phyloP scores from a whole-genome alignment of 2,888 invertebrate genomes.

The Sacculina carcini region DNA sequence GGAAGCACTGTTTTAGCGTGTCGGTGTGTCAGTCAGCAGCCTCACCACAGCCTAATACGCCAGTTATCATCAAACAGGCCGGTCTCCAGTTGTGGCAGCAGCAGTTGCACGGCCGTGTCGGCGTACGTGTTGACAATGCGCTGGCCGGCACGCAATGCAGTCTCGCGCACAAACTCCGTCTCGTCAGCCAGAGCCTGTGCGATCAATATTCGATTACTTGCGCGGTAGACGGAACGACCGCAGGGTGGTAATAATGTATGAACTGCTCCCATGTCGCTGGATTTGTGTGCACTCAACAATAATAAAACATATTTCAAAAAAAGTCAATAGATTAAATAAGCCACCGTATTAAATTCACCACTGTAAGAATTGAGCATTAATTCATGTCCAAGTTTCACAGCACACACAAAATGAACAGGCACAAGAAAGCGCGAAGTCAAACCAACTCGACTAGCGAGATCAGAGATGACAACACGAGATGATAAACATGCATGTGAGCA shows the following conservation, averaged over 20 bases:
- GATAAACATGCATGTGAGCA: not conserved
- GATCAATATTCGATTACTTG: no score
- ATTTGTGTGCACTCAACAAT: not conserved
- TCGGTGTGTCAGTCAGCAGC: not conserved
- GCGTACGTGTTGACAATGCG: constrained; percentile 88
- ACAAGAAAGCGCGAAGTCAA: no score
- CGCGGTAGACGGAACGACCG: no score
- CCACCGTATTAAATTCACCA: not conserved
- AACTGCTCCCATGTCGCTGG: no score
- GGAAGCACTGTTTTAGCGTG: constrained; percentile 13
- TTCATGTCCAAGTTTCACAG: no score
- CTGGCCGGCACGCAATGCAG: constrained; percentile 85
- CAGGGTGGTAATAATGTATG: no score
- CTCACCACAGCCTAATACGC: constrained; percentile 50
- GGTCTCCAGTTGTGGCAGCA: constrained; percentile 74
- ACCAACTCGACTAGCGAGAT: not conserved
- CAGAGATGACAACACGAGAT: not conserved
- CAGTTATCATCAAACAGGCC: constrained; percentile 96
- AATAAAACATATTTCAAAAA: not conserved
- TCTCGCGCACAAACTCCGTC: constrained; percentile 92
- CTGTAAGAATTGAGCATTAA: not conserved
- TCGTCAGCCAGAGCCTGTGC: constrained; percentile 74
- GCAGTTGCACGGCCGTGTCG: constrained; percentile 67
- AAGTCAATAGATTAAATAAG: not conserved
- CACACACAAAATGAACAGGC: no score